Percentiles rank a stretch among this genome's conserved stretches.
phyloP scores from a whole-genome alignment of 2,113 vertebrate species.

The Pachyramphus minor region DNA sequence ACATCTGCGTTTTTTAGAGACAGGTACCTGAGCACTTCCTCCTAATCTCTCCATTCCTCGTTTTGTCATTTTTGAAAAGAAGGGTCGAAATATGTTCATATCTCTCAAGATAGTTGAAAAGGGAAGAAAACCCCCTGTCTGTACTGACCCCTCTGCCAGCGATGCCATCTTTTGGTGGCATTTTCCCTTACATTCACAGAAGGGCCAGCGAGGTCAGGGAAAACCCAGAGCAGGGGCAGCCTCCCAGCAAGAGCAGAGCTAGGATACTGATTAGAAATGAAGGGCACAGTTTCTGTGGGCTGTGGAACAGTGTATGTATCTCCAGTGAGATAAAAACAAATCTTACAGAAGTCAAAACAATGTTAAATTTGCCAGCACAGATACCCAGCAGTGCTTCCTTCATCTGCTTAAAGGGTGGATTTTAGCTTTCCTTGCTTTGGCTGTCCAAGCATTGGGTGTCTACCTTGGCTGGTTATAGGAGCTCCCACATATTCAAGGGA shows the following conservation, averaged over 20 bases:
- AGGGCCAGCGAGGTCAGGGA: background rate
- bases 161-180: background rate
- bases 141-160: background rate
- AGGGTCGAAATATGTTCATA: background rate
- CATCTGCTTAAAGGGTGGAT: background rate
- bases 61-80: background rate
- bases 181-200: background rate
- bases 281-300: background rate
- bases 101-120: background rate
- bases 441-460: background rate
- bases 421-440: background rate
- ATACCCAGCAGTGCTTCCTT: background rate
- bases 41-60: background rate
- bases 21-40: background rate
- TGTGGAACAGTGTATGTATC: background rate
- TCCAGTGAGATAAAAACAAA: background rate
- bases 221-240: background rate
- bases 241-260: background rate
- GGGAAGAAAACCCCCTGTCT: rapidly evolving
- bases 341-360: background rate
- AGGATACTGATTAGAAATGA: background rate
- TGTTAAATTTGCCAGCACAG: background rate
- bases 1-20: background rate
- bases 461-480: background rate
- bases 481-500: background rate